phyloP scores from a whole-genome alignment of 2,797 vertebrate species.

The Rhyacichthys aspro region DNA sequence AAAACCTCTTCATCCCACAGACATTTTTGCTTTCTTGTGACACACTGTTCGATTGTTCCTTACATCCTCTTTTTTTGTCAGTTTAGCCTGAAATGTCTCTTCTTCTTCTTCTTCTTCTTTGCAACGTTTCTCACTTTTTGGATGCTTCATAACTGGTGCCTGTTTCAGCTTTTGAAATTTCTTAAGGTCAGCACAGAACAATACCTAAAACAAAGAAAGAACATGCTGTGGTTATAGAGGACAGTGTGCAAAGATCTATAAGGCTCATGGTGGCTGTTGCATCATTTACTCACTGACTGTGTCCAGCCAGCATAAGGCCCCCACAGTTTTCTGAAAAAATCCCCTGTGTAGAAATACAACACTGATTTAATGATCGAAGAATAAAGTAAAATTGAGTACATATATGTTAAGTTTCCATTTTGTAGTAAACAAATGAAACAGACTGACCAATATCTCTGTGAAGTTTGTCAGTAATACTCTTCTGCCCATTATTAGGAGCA shows the following conservation, averaged over 20 bases:
- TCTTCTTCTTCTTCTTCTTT: conserved; percentile 18
- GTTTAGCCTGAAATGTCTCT: conserved; percentile 29
- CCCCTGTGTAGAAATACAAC: conserved; percentile 73
- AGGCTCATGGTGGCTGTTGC: background rate
- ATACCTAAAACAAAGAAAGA: conserved; percentile 78
- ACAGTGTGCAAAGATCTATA: background rate
- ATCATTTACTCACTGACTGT: conserved; percentile 78
- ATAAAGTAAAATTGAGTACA: background rate
- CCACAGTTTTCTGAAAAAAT: conserved; percentile 87
- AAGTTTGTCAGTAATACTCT: conserved; percentile 85
- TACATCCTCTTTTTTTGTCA: conserved; percentile 37
- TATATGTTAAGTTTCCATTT: background rate
- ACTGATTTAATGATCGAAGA: conserved; percentile 12
- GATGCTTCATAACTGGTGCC: conserved; percentile 38
- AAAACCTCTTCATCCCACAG: conserved; percentile 30
- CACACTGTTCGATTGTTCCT: conserved; percentile 24
- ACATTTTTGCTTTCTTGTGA: conserved; percentile 40
- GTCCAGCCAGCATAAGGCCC: conserved; percentile 90
- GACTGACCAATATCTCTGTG: conserved; percentile 89
- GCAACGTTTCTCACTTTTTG: conserved; percentile 41
- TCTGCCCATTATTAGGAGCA: conserved; percentile 68
- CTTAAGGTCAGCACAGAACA: conserved; percentile 92
- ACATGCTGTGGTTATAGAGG: conserved; percentile 2
- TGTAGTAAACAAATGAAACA: background rate
- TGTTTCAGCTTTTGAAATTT: conserved; percentile 80